Evolutionary conservation across 2,113 vertebrate genomes (phyloP).

Genomic region (Pachyramphus minor): DNA sequence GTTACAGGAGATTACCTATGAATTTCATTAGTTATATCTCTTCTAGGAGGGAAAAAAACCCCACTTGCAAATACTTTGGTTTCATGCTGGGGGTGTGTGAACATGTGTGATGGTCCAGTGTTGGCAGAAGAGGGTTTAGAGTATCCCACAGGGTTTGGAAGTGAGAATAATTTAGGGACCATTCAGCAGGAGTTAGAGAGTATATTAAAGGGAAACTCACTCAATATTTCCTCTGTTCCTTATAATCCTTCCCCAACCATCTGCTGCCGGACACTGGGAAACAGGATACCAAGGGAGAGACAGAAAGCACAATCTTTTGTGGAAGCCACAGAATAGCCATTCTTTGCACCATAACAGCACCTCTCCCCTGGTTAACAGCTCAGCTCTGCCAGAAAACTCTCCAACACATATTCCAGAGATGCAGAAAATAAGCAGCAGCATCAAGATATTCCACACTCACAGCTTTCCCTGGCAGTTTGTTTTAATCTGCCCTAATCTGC

Average conservation of each 20-base stretch:
- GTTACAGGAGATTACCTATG: conserved; percentile 10
- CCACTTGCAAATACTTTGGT: neutral
- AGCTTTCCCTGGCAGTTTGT: neutral
- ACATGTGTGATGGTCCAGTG: accelerated
- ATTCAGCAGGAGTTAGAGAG: neutral
- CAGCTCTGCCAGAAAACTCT: neutral
- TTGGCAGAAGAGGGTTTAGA: neutral
- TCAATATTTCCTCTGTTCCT: conserved; percentile 16
- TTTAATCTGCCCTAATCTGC: neutral
- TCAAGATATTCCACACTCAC: neutral
- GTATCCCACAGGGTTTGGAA: neutral
- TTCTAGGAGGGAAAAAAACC: neutral
- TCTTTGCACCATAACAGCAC: neutral
- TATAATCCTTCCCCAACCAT: conserved; percentile 9
- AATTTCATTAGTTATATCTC: conserved; percentile 3
- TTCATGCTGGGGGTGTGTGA: accelerated
- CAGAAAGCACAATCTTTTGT: neutral
- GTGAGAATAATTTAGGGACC: neutral
- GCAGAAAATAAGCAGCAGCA: neutral
- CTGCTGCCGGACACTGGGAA: conserved; percentile 27
- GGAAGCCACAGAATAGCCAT: neutral
- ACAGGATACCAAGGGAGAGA: neutral
- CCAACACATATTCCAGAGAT: neutral
- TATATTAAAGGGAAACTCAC: neutral
- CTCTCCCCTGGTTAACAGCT: neutral